These are phyloP conservation scores for Pygocentrus nattereri DNA, from an alignment of 2,797 vertebrate genomes.

Conservation along the genomic window DNA sequence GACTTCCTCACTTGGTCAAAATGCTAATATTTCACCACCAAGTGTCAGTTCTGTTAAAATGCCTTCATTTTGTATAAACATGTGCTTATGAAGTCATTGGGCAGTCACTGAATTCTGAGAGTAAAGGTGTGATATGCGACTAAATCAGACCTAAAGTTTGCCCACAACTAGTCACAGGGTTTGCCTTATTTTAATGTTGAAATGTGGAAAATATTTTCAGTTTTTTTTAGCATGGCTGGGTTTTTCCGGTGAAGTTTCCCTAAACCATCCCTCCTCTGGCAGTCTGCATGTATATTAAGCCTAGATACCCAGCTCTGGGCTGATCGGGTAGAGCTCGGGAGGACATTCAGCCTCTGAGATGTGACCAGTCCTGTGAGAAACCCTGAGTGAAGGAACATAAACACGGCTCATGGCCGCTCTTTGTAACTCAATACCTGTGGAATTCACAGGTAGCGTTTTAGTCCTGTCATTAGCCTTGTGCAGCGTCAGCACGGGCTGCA, in stretches of 20 bases:
- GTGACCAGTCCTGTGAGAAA: conserved; percentile 47
- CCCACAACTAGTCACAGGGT: too few species aligned
- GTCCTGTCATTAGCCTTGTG: conserved; percentile 56
- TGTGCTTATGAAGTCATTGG: too few species aligned
- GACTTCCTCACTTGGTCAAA: background rate
- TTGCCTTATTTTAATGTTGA: too few species aligned
- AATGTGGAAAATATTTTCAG: too few species aligned
- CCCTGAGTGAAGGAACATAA: conserved; percentile 50
- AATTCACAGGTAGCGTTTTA: conserved; percentile 61
- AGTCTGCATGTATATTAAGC: background rate
- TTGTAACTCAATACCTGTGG: conserved; percentile 67
- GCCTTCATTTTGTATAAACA: too few species aligned
- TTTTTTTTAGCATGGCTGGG: background rate
- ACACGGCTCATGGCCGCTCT: conserved; percentile 47
- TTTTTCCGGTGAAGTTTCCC: background rate
- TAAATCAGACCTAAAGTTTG: too few species aligned
- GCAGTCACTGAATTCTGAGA: too few species aligned
- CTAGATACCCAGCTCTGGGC: conserved; percentile 27
- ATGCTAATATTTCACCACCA: background rate
- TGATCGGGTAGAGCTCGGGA: conserved; percentile 32
- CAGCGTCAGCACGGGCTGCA: conserved; percentile 57
- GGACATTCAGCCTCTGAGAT: conserved; percentile 24
- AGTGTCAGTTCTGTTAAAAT: background rate
- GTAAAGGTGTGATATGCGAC: too few species aligned
- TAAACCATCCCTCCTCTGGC: background rate